A percentile compares a stretch with the other conserved stretches of the same genome.
phyloP scores from a whole-genome alignment of 2,113 vertebrate genomes.

The Oncorhynchus nerka region DNA sequence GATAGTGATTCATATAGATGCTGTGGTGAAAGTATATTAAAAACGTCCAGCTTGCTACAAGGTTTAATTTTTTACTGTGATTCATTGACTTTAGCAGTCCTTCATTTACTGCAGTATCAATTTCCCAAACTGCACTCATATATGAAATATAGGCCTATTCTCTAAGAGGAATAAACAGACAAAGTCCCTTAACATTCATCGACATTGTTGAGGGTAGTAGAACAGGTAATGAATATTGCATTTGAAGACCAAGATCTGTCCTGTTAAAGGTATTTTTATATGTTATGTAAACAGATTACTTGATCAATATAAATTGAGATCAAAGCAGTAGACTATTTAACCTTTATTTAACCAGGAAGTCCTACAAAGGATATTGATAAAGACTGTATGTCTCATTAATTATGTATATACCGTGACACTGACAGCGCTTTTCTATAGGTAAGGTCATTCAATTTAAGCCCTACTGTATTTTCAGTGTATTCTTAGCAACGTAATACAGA shows the following conservation, averaged over 20 bases:
- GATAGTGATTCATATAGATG: neutral
- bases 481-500: neutral
- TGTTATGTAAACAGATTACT: too few relatives aligned
- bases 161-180: too few relatives aligned
- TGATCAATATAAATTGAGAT: too few relatives aligned
- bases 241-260: too few relatives aligned
- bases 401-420: neutral
- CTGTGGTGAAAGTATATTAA: neutral
- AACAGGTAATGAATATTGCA: too few relatives aligned
- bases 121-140: neutral
- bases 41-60: slow-evolving; percentile 3
- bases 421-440: neutral
- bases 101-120: neutral
- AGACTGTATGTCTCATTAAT: neutral
- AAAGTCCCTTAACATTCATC: neutral
- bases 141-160: neutral
- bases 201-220: too few relatives aligned
- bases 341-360: too few relatives aligned
- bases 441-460: neutral
- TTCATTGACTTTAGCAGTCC: neutral
- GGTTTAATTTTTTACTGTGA: neutral
- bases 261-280: too few relatives aligned
- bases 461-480: neutral
- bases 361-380: too few relatives aligned
- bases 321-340: too few relatives aligned